Evolutionary conservation across 1,140 invertebrate genomes (phyloP).

Genomic region (Drusus annulatus): DNA sequence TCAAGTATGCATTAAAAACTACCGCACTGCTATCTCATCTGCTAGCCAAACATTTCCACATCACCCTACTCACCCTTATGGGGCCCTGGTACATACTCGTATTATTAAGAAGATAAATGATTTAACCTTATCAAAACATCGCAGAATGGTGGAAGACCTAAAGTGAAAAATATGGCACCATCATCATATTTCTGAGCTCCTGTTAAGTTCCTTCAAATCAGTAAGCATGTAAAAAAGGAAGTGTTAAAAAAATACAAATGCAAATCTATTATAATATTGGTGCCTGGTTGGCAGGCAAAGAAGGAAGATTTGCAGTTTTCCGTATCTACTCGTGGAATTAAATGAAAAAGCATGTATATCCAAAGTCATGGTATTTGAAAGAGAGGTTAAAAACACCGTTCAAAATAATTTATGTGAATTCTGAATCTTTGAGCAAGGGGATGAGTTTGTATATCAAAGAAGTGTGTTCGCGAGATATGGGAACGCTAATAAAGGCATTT

Average conservation of each 20-base stretch:
- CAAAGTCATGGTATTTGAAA: no score
- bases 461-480: no score
- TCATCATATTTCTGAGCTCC: constrained; percentile 33
- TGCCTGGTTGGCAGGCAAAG: no score
- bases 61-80: constrained; percentile 2
- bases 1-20: constrained; percentile 54
- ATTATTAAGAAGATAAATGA: constrained; percentile 47
- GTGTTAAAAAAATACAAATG: background rate
- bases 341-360: no score
- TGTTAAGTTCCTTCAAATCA: constrained; percentile 30
- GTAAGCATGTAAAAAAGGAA: constrained; percentile 24
- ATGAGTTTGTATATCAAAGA: no score
- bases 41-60: constrained; percentile 40
- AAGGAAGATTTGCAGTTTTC: no score
- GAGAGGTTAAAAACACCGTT: no score
- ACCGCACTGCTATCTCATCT: constrained; percentile 46
- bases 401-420: no score
- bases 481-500: no score
- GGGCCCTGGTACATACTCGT: constrained; percentile 16
- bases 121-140: constrained; percentile 49
- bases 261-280: no score
- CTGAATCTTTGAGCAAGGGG: no score
- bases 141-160: constrained; percentile 20
- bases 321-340: no score
- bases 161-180: constrained; percentile 38